Base-by-base conservation (phyloP, 1,140 invertebrate species). In the Aphaenogaster ashmeadi region DNA sequence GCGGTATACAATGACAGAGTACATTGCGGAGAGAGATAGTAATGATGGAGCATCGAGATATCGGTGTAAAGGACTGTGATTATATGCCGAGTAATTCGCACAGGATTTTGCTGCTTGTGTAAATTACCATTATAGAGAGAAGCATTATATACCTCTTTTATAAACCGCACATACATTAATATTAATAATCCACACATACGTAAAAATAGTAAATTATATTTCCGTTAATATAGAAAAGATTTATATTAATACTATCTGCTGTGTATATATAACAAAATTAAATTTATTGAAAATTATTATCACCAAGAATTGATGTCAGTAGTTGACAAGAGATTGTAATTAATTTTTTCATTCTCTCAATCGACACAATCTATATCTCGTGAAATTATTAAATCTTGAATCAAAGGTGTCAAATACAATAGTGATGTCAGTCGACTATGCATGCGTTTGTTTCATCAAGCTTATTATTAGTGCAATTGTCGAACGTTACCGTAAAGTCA, bases 401-500 rank as follows among this genome's bases (percentile, higher is more conserved):
- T 75, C 33, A 21, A 38, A 58, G n/a, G 7, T 56, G 9, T 38
- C 33, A 38, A 47, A 66, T 36, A 21, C 9, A 47, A 79, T 78
- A 62, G 36, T 66, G 47, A 62, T 15, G 6, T 21, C 5, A 60
- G 47, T 56, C 33, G 7, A 27, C 7, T 6, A 36, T 47, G 58
- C 41, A 58, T 62, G 21, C 7, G 15, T 64, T 33, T 27, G 2
- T 67, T 79, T 79, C 44, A 66, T 83, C 27, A 52, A 78, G 33
- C 15, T 56, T 52, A 75, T 38, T 56, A n/a, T 75, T 60, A 62
- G 13, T 15, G 66, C 67, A 27, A 47, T 47, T 67, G 50, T 47
- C 58, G 27, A 9, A 47, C 8, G n/a, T 77, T n/a, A 15, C 21
- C 41, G 44, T 67, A 67, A 88, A 78, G 77, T 64, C 87, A 71